These are phyloP conservation scores for Limosa lapponica DNA, from an alignment of 2,797 vertebrate genomes.

Conservation along the genomic window DNA sequence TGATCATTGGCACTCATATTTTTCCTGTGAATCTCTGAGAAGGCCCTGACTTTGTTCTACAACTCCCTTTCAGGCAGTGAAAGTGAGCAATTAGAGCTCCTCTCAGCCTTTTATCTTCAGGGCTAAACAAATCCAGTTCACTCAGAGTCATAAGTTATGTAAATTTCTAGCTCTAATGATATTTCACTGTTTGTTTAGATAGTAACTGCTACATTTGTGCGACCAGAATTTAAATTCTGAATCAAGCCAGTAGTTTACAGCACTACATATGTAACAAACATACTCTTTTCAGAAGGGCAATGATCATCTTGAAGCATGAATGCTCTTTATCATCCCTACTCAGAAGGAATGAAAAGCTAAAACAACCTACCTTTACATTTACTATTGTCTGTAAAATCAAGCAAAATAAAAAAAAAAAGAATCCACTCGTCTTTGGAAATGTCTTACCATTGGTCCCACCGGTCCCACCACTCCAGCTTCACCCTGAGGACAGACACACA, in stretches of 20 bases:
- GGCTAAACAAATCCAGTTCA: not conserved
- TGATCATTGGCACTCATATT: not conserved
- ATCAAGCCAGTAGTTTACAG: not conserved
- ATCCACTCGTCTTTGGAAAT: not conserved
- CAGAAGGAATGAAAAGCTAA: not conserved
- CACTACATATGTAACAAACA: not conserved
- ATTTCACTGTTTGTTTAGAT: not conserved
- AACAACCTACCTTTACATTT: not conserved
- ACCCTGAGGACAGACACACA: conserved; percentile 78
- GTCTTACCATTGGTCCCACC: conserved; percentile 76
- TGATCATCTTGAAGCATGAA: not conserved
- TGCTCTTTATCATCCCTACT: not conserved
- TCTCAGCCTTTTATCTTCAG: not conserved
- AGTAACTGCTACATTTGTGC: not conserved
- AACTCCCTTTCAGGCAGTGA: not conserved
- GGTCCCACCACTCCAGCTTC: conserved; percentile 82
- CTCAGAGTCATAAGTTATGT: not conserved
- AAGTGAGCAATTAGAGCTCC: not conserved
- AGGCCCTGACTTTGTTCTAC: not conserved
- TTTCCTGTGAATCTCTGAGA: not conserved
- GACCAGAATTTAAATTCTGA: not conserved
- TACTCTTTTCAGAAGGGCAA: not conserved
- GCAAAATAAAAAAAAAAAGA: not conserved
- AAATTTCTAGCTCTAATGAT: not conserved
- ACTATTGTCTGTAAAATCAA: not conserved